phyloP scores from a whole-genome alignment of 2,888 invertebrate species.

The Lochmaea crataegi region DNA sequence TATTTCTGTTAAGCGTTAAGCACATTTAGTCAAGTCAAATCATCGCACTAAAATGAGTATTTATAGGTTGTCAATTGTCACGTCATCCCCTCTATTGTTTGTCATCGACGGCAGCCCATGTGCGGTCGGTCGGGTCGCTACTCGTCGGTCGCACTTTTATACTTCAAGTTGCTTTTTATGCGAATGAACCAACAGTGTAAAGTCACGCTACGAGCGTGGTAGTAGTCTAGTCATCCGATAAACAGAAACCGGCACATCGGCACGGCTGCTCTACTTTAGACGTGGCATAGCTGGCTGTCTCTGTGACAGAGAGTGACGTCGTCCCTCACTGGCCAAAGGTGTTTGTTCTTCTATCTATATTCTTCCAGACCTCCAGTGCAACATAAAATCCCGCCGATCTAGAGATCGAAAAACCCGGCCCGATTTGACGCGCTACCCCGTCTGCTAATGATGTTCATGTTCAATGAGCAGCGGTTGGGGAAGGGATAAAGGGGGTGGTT shows the following conservation, averaged over 20 bases:
- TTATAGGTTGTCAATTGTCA: slow-evolving; percentile 42
- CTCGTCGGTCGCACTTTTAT: slow-evolving; percentile 60
- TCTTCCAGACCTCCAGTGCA: slow-evolving; percentile 28
- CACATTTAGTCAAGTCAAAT: slow-evolving; percentile 18
- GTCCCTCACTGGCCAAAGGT: slow-evolving; percentile 50
- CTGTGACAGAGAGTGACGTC: slow-evolving; percentile 57
- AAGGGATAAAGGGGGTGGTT: slow-evolving; percentile 66
- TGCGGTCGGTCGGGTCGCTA: slow-evolving; percentile 46
- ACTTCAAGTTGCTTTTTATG: slow-evolving; percentile 60
- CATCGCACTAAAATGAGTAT: slow-evolving; percentile 22
- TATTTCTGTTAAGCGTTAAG: neutral
- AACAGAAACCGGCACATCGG: slow-evolving; percentile 55
- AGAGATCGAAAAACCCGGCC: slow-evolving; percentile 43
- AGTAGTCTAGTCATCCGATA: slow-evolving; percentile 56
- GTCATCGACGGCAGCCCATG: slow-evolving; percentile 51
- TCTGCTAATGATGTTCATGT: slow-evolving; percentile 62
- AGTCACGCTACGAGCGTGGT: slow-evolving; percentile 54
- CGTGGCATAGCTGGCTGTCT: slow-evolving; percentile 59
- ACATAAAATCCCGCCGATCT: slow-evolving; percentile 29
- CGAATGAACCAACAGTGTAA: slow-evolving; percentile 60
- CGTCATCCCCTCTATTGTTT: slow-evolving; percentile 60
- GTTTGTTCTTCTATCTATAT: slow-evolving; percentile 24
- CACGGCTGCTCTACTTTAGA: slow-evolving; percentile 60
- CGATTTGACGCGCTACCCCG: slow-evolving; percentile 57
- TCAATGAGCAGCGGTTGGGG: slow-evolving; percentile 64